These are phyloP conservation scores for Microtus oregoni DNA, from an alignment of 2,113 vertebrate genomes.

Conservation along the genomic window DNA sequence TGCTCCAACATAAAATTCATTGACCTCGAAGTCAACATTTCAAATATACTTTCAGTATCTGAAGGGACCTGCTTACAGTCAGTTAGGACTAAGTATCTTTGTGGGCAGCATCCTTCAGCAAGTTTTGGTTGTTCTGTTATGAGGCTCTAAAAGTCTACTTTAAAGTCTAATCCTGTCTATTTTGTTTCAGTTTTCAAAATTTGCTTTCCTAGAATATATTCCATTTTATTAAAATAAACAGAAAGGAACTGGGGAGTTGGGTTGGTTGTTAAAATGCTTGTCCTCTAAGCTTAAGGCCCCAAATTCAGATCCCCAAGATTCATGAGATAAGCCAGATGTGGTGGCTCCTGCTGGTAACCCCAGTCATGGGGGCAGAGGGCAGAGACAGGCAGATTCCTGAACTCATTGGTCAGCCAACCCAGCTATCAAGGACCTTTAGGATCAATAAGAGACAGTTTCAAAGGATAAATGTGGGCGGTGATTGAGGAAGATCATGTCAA, in stretches of 20 bases:
- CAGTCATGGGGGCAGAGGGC: neutral
- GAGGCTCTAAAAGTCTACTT: neutral
- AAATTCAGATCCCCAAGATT: neutral
- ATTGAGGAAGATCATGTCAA: neutral
- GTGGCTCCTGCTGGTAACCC: neutral
- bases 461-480: neutral
- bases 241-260: neutral
- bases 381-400: neutral
- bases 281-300: neutral
- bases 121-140: neutral
- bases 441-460: neutral
- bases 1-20: neutral
- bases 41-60: neutral
- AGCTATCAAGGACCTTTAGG: neutral
- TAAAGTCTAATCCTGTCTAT: neutral
- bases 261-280: neutral
- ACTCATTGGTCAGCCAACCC: neutral
- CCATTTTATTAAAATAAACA: slow-evolving; percentile 20
- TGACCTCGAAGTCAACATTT: neutral
- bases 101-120: neutral
- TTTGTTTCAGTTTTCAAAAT: neutral
- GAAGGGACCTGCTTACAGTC: neutral
- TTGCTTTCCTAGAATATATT: slow-evolving; percentile 39
- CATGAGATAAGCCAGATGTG: neutral
- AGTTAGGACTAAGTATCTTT: neutral